Evolutionary conservation across 1,140 invertebrate species (phyloP), one percentile per base, ranked within the genome.

Genomic region (Drosophila ohnishii): DNA sequence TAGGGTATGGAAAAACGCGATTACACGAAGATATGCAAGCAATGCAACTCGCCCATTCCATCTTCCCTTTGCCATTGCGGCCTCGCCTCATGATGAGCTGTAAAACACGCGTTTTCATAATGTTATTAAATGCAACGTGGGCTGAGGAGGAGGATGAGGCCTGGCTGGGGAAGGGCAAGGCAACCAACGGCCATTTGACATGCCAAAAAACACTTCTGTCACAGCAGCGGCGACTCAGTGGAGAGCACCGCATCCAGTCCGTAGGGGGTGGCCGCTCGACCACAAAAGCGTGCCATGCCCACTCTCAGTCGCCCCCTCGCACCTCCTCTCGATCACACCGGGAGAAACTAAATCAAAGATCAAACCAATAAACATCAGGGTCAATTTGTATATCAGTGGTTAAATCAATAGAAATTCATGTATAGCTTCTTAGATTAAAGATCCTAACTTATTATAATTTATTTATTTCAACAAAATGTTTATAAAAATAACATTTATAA

Each of bases 121-220:
- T 87, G 79, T 87, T 87, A 77, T 88, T 88, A 87, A 83, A 55
- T 37, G 51, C 51, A 37, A 57, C 62, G 72, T 40, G 47, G 40
- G 42, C 34, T 45, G 25, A 67, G 66, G 16, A 34, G 22, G 39
- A 42, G 42, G 30, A 35, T 16, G 32, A 35, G 14, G 16, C 19
- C 44, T 14, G 10, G 19, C 57, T 35, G 45, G 44, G 48, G 19
- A 28, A 40, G 48, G 10, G 48, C 28, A 22, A 50, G 67, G 40
- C 59, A 53, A 45, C 67, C 75, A 87, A 86, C 80, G 72, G 80
- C 79, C 83, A 87, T 87, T 87, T 87, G 84, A 87, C 83, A 87
- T 88, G 83, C 84, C 76, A 88, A 87, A 88, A 87, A 87, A 84
- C 84, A 87, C 83, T 87, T 87, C 80, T 87, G 84, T 84, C 83